Evolutionary conservation across 2,888 invertebrate species (phyloP).

Genomic region (Pherbina coryleti): DNA sequence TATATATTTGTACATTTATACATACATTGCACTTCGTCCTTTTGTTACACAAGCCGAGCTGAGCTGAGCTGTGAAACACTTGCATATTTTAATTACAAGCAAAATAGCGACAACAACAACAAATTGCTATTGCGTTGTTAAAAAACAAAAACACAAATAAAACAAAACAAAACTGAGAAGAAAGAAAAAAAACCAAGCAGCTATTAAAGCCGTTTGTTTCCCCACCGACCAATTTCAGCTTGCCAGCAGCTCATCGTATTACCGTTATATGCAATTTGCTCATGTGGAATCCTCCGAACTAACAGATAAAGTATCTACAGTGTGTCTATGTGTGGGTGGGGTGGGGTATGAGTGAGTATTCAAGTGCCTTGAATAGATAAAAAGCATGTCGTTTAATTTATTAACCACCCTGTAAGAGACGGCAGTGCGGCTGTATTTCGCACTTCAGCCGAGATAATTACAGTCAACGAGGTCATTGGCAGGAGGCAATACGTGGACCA

Average conservation of each 20-base stretch:
- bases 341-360: neutral
- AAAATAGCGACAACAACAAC: slow-evolving; percentile 20
- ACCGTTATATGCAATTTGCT: slow-evolving; percentile 17
- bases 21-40: neutral
- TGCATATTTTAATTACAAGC: slow-evolving; percentile 31
- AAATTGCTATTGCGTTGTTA: neutral
- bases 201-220: slow-evolving; percentile 7
- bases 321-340: neutral
- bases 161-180: neutral
- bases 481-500: neutral
- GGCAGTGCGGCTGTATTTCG: slow-evolving; percentile 12
- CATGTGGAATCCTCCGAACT: slow-evolving; percentile 23
- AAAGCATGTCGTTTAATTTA: slow-evolving; percentile 27
- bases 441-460: slow-evolving; percentile 13
- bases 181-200: neutral
- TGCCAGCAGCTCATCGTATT: neutral
- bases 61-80: slow-evolving; percentile 27
- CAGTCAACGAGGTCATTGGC: slow-evolving; percentile 27
- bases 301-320: neutral
- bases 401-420: slow-evolving; percentile 15
- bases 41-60: slow-evolving; percentile 1
- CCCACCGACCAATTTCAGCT: slow-evolving; percentile 1
- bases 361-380: neutral
- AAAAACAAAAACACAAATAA: neutral
- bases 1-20: no score